Evolutionary conservation across 2,888 invertebrate species (phyloP), one percentile per base, ranked within the genome.

Genomic region (Lasioglossum vierecki): DNA sequence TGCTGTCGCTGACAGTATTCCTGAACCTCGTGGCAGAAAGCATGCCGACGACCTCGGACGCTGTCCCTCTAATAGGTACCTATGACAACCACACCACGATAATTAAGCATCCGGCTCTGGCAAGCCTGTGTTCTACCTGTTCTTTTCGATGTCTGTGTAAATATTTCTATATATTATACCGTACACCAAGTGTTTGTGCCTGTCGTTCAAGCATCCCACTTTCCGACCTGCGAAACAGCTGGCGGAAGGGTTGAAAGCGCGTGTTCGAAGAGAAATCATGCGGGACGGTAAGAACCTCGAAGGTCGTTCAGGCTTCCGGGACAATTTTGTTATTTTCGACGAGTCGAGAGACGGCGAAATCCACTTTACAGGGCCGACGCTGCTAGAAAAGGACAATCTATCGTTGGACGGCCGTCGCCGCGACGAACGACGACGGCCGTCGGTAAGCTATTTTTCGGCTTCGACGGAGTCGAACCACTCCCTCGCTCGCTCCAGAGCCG

Each of bases 11-110:
- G 97, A 99, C 98, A 96, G 99, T 99, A 96, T 99, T 99, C 97
- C 97, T 99, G 96, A 98, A 99, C 96, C 97, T 99, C 96, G 98
- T 99, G 95, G 98, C 98, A 93, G 99, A 99, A 97, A 98, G 98
- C 96, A 98, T 99, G 97, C 99, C 98, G 95, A 97, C 97, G 78
- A 95, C 97, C 94, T 97, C 97, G 95, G 97, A 97, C 95, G 97
- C 97, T 95, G 97, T 97, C 95, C 97, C 97, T 95, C 96, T 97
- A 95, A 97, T 97, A 97, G 97, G 97, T 97, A 95, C 92, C 89
- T 91, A 91, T 89, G 74, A 89, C 82, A 75, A 82, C 75, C 86
- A 81, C 63, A 30, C 15, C 72, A 79, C 66, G 82, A 80, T 88
- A 86, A 89, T 85, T 87, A 72, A 84, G 85, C 88, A 89, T 76